Conservation (phyloP, 2,797 vertebrate genomes). For the Lerista edwardsae region DNA sequence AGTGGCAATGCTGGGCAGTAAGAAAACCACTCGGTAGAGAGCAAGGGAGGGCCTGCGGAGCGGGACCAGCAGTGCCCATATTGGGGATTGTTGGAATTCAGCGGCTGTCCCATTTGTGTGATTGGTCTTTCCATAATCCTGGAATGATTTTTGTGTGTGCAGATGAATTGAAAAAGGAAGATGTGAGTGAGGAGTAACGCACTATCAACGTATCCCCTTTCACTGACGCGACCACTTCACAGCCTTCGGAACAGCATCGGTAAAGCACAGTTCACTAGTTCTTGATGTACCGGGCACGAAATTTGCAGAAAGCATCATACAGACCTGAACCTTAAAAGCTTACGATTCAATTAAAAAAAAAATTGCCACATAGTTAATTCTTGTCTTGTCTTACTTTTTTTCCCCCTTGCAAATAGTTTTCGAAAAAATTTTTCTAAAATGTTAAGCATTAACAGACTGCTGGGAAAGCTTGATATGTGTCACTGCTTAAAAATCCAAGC, state of each 20-base stretch:
- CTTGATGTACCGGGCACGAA: not conserved
- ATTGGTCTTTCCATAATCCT: slow-evolving; percentile 12
- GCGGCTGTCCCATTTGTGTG: not conserved
- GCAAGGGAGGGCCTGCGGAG: too few species aligned
- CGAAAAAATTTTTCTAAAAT: slow-evolving; percentile 8
- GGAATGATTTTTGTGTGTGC: slow-evolving; percentile 51
- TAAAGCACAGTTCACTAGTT: slow-evolving; percentile 27
- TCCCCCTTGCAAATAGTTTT: slow-evolving; percentile 8
- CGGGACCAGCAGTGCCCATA: too few species aligned
- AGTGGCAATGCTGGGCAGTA: not conserved
- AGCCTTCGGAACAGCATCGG: not conserved
- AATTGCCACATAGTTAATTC: not conserved
- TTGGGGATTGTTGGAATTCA: not conserved
- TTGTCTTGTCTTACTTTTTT: not conserved
- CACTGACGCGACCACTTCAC: too few species aligned
- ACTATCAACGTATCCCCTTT: not conserved
- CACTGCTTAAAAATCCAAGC: not conserved
- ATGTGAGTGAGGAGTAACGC: slow-evolving; percentile 32
- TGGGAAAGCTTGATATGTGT: not conserved
- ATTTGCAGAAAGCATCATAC: slow-evolving; percentile 25
- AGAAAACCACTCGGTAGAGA: not conserved
- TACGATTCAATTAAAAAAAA: slow-evolving; percentile 4
- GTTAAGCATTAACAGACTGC: not conserved
- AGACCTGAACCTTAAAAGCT: slow-evolving; percentile 17
- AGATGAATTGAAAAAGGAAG: slow-evolving; percentile 60